These are phyloP conservation scores for Chrysotoxum bicinctum DNA, from an alignment of 2,888 invertebrate genomes.

Conservation along the genomic window DNA sequence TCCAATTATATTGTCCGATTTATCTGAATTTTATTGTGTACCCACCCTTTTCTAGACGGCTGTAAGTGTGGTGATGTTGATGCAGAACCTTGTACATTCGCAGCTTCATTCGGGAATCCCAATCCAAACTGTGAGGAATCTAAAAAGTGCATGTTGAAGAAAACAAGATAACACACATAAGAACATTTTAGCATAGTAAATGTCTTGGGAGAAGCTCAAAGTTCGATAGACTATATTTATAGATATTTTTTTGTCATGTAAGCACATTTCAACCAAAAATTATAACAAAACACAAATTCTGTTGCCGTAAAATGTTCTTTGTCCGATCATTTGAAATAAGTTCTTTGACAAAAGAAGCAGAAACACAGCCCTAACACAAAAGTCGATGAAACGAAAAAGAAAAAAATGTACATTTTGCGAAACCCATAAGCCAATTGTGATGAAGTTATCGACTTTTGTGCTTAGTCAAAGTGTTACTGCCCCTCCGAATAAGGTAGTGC, in stretches of 20 bases:
- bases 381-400: not conserved
- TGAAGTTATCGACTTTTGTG: constrained; percentile 17
- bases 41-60: constrained; percentile 79
- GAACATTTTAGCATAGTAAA: not conserved
- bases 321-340: not conserved
- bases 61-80: constrained; percentile 80
- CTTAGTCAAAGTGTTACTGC: not conserved
- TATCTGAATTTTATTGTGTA: not conserved
- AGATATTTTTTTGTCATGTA: constrained; percentile 56
- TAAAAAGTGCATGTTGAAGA: constrained; percentile 47
- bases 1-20: not conserved
- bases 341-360: not conserved
- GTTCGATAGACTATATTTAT: constrained; percentile 56
- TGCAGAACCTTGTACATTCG: constrained; percentile 77
- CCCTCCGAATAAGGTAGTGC: not conserved
- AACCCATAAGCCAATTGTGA: constrained; percentile 34
- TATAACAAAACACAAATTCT: constrained; percentile 1
- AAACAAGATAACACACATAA: constrained; percentile 7
- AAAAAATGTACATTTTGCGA: not conserved
- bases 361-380: constrained; percentile 3
- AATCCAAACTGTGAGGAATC: constrained; percentile 77
- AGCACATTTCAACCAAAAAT: constrained; percentile 71
- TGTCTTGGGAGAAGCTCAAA: constrained; percentile 68
- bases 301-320: not conserved
- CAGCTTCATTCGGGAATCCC: constrained; percentile 77